Evolutionary conservation across 2,888 invertebrate species (phyloP), one percentile per base, ranked within the genome.

Genomic region (Hydrotaea cyrtoneurina): DNA sequence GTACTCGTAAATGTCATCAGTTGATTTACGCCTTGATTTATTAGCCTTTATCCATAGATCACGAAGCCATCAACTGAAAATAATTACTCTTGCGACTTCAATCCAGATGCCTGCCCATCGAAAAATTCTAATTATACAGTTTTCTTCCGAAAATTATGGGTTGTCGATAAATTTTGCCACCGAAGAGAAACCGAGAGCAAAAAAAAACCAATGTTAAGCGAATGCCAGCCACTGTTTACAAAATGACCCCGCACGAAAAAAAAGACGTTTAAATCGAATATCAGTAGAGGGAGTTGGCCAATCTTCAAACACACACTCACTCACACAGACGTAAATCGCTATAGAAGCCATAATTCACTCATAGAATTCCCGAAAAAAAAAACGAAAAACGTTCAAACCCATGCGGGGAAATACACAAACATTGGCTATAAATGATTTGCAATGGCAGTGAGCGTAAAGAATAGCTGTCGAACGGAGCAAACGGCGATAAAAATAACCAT

Each of bases 331-430:
- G 36, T 55, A 73, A 85, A 83, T 86, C 80, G 74, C 82, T 78
- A 85, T 77, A 79, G 82, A 39, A 85, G 77, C 85, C 85, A 85
- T 81, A 81, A 85, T 77, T 85, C 82, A 85, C 79, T 85, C 85
- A 82, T 85, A 85, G 79, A 82, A 82, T 59, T 82, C 76, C 64
- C 23, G 26, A 59, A 59, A 59, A 59, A 26, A 31, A 31, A 31
- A n/a, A n/a, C n/a, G n/a, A n/a, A n/a, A 31, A 31, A 31, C 31
- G 59, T 59, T 59, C 59, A 23, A 59, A 59, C 59, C 21, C 59
- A 59, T 23, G 26, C 59, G 23, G 31, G 31, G 31, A 31, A 31
- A 31, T 31, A 31, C 31, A 59, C 39, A 59, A 59, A 11, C 59
- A 15, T 78, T 57, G 64, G 80, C 80, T 75, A 80, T 80, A 80